Conservation (phyloP, 2,797 vertebrate species). For the Prionace glauca region DNA sequence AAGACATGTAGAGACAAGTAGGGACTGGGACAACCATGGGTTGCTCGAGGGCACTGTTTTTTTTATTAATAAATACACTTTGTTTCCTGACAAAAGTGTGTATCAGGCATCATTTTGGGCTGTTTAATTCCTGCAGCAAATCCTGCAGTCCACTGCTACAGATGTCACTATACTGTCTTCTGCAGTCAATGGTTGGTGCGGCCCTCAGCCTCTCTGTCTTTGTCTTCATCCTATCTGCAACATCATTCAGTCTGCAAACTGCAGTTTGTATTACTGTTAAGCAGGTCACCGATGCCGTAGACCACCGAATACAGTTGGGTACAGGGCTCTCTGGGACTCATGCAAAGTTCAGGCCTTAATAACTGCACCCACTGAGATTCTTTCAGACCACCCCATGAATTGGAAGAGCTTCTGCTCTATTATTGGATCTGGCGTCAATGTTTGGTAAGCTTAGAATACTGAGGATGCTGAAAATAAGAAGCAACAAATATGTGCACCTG, state of each 20-base stretch:
- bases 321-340: not conserved
- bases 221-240: not conserved
- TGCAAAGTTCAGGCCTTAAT: not conserved
- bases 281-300: not conserved
- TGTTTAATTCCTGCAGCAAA: not conserved
- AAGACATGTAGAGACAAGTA: too few species aligned
- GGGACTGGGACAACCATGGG: too few species aligned
- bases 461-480: not conserved
- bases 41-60: too few species aligned
- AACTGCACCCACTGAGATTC: not conserved
- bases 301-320: not conserved
- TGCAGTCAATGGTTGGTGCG: not conserved
- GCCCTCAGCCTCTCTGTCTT: not conserved
- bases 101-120: too few species aligned
- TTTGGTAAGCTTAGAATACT: not conserved
- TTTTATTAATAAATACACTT: too few species aligned
- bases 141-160: not conserved
- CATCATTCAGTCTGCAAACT: not conserved
- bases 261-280: not conserved
- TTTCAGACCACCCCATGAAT: not conserved
- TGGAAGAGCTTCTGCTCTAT: not conserved
- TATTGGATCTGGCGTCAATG: not conserved
- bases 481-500: too few species aligned
- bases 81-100: too few species aligned
- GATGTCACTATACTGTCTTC: not conserved